These are phyloP conservation scores for Aptenodytes patagonicus DNA, from an alignment of 2,113 vertebrate genomes.

Conservation along the genomic window DNA sequence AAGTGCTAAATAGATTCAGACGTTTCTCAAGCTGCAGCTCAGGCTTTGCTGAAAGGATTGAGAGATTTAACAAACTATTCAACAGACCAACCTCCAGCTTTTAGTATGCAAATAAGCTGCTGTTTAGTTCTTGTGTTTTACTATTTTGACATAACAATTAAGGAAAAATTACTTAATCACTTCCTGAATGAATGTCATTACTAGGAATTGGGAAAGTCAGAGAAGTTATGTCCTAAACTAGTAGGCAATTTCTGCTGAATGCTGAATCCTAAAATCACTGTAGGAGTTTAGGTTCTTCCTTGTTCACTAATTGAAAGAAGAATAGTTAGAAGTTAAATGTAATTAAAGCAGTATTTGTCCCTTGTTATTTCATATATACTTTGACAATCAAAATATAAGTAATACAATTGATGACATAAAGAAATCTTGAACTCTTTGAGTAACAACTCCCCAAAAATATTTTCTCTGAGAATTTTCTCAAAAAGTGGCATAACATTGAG, in stretches of 20 bases:
- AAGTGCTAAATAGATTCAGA: conserved; percentile 32
- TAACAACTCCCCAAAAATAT: not conserved
- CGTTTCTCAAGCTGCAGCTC: not conserved
- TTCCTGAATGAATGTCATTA: not conserved
- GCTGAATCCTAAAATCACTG: not conserved
- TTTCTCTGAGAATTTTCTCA: not conserved
- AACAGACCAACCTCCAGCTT: not conserved
- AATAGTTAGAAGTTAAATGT: not conserved
- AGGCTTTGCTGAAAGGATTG: not conserved
- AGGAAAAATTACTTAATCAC: not conserved
- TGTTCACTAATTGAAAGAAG: not conserved
- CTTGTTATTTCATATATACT: not conserved
- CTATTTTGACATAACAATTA: not conserved
- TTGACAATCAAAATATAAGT: not conserved
- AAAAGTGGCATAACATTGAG: not conserved
- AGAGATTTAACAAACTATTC: not conserved
- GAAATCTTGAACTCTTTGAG: not conserved
- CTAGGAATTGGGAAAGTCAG: not conserved
- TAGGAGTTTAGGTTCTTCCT: not conserved
- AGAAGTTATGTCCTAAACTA: not conserved
- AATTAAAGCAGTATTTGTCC: not conserved
- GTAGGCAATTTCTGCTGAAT: not conserved
- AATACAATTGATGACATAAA: not conserved
- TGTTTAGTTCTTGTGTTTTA: not conserved
- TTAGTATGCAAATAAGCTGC: conserved; percentile 5